Evolutionary conservation across 2,113 vertebrate species (phyloP), one percentile per base, ranked within the genome.

Genomic region (Parus major): DNA sequence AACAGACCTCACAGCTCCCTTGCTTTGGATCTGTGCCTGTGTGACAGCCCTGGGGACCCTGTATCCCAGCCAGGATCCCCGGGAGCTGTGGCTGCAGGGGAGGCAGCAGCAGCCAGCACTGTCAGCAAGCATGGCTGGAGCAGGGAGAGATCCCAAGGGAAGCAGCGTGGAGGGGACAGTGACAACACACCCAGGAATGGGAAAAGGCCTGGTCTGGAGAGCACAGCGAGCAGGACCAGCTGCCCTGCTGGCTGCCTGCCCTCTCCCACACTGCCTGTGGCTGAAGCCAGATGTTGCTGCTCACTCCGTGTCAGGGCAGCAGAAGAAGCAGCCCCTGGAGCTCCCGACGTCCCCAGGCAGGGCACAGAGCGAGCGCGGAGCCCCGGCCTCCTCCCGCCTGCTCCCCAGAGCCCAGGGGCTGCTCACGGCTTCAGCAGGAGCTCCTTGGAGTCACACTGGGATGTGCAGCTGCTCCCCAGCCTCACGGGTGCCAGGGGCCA

Each of bases 381-480:
- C 79, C 68, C 79, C 0, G 7, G 33, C 22, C 36, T 35, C 28
- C 80, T 21, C 10, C 73, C 6, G 11, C 73, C 60, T n/a, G 61
- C 35, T 5, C 46, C 88, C 2, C 24, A 0, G 7, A 11, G 36
- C 14, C 1, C 21, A 1, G 11, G 0, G 47, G 55, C 70, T 52
- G 87, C 82, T 15, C 96, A 78, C 0, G 16, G 78, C n/a, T 29
- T 1, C 88, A 81, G 81, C 95, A 52, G 59, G 13, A 97, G 97
- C 20, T 93, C 55, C 24, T 98, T 65, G 0, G 96, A 96, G 59
- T 97, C 98, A 0, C 97, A 97, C 80, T 98, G 97, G 98, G 98
- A 96, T 75, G 81, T 93, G 9, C 96, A 96, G 69, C 95, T 98
- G 71, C 63, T 98, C 76, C 95, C 97, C 2, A 70, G 66, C 2